Evolutionary conservation across 2,888 invertebrate genomes (phyloP), one percentile per base, ranked within the genome.

Genomic region (Sussaba pulchella): DNA sequence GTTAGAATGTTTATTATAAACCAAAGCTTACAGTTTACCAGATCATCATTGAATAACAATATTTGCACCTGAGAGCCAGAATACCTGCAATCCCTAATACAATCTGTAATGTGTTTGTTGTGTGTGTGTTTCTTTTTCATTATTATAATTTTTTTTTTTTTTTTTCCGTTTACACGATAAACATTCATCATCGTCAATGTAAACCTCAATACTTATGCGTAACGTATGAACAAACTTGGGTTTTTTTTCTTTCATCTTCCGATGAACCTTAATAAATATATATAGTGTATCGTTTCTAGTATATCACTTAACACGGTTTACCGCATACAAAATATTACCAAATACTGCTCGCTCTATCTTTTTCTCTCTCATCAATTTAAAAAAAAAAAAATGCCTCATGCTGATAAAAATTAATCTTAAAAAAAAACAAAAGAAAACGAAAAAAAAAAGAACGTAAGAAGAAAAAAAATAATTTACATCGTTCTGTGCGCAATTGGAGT

Each of bases 1-100:
- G 88, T 90, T 88, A 88, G 88, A 91, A 90, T 88, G 87, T 91
- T 91, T 91, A 91, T 91, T 91, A 89, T 89, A 91, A 90, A 92
- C 87, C 87, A 90, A 91, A 90, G 86, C 90, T 91, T 91, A 91
- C 88, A 88, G 84, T 84, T 87, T 88, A 89, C 82, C 82, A 79
- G 80, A 82, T 82, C 82, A 82, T 85, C 81, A 83, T 87, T 85
- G 86, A 86, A 85, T 89, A 91, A 91, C 89, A 90, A 86, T 89
- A 86, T 82, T 87, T 88, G 89, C 90, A 89, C 91, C 89, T 88
- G 89, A 91, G 91, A 91, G 89, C 89, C 86, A 84, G 85, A 87
- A 87, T 86, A 84, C 82, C 83, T 78, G 61, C 63, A 73, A 52
- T 81, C 69, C 66, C 66, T 74, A 59, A 74, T 75, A 19, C 71